A percentile compares a stretch with the other conserved stretches of the same genome.
Conservation (phyloP, 2,797 vertebrate genomes). For the Bradypus variegatus region DNA sequence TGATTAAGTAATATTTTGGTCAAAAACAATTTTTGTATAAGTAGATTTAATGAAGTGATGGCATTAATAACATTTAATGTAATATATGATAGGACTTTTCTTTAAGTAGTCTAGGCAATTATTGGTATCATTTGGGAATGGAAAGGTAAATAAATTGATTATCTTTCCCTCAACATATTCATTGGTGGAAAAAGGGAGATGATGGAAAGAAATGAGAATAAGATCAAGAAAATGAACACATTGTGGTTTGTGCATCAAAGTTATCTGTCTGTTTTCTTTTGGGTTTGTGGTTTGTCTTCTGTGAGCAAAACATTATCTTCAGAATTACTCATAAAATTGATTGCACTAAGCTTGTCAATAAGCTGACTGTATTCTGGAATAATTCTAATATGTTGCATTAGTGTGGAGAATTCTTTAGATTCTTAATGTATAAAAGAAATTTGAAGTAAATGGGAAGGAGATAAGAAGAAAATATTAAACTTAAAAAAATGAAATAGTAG, state of each 20-base stretch:
- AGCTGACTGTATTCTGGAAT: not conserved
- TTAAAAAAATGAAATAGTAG: not conserved
- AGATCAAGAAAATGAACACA: not conserved
- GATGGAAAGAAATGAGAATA: not conserved
- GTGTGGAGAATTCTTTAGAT: slow-evolving; percentile 5
- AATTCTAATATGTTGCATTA: not conserved
- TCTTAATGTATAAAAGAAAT: not conserved
- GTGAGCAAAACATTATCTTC: not conserved
- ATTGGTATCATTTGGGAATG: not conserved
- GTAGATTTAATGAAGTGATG: not conserved
- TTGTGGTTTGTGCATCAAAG: not conserved
- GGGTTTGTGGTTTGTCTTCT: slow-evolving; percentile 9
- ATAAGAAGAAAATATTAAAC: not conserved
- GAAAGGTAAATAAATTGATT: not conserved
- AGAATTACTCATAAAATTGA: not conserved
- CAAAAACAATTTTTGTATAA: not conserved
- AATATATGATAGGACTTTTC: not conserved
- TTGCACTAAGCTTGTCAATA: not conserved
- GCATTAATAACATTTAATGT: slow-evolving; percentile 15
- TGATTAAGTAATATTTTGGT: slow-evolving; percentile 27
- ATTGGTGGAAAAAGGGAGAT: not conserved
- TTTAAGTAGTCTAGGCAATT: not conserved
- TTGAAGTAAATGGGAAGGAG: not conserved
- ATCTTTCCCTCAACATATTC: not conserved
- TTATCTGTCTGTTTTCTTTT: not conserved